Evolutionary conservation across 1,140 invertebrate genomes (phyloP).

Genomic region (Oreohelix idahoensis): DNA sequence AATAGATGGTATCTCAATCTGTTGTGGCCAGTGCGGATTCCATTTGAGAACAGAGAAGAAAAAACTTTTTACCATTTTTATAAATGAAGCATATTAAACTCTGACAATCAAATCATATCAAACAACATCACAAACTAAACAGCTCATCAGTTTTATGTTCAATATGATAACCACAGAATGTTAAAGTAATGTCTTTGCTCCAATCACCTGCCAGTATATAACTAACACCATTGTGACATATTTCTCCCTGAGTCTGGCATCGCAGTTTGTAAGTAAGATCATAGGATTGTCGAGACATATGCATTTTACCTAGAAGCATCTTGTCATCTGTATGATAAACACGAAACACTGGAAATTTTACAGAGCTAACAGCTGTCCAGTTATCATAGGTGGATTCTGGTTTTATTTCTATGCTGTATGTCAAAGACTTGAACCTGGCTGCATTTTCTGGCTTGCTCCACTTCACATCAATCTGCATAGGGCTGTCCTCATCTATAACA

Average conservation of each 20-base stretch:
- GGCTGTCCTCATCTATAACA: neutral
- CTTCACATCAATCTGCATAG: neutral
- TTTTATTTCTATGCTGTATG: neutral
- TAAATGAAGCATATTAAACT: no score
- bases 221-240: neutral
- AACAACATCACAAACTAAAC: neutral
- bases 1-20: no score
- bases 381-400: neutral
- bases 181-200: neutral
- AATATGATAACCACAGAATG: neutral
- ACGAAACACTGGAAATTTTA: conserved; percentile 1
- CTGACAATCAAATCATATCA: no score
- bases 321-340: neutral
- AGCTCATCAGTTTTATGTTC: neutral
- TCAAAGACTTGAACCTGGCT: neutral
- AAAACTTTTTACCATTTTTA: no score
- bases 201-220: neutral
- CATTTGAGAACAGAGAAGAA: no score
- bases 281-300: neutral
- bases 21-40: no score
- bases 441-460: neutral
- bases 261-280: neutral
- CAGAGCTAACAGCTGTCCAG: neutral
- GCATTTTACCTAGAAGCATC: neutral
- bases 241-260: neutral